Base-by-base conservation (phyloP, 2,888 invertebrate genomes). In the Drosophila leonis region DNA sequence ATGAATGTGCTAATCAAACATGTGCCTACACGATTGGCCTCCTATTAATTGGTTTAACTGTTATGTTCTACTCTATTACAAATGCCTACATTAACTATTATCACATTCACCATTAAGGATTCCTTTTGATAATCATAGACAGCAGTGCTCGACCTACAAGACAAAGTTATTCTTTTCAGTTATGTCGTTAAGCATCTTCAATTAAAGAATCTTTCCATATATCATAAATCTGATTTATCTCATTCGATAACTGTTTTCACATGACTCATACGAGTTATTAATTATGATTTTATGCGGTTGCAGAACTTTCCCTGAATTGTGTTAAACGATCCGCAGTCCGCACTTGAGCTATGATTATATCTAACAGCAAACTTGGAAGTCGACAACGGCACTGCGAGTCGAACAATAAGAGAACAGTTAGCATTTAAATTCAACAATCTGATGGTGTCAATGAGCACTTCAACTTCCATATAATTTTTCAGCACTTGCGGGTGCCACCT, bases 371-470 rank as follows among this genome's bases (percentile, higher is more conserved):
- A 39, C 39, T 56, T 52, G 42, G 51, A 54, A 20, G 33, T 29
- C 13, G 51, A 35, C 61, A 79, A 63, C 65, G 65, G 75, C 82
- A 82, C 60, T 60, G 64, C 46, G 49, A 55, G 10, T 0, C 65
- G 27, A 56, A 75, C 84, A 84, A 82, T 71, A 65, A 63, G 63
- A 65, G 64, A 65, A 77, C 73, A 80, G 80, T 80, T 80, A 69
- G 54, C 42, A 55, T 56, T 63, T 71, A 61, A 63, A 48, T 33
- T 37, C 77, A 57, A 46, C 85, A 79, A 83, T 83, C 88, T 65
- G 88, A 88, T 83, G 83, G 85, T 83, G 88, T 83, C 85, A 84
- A 83, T 88, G 83, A 46, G 66, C 65, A 49, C 51, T 55, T 39
- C 37, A 39, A 37, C 67, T 37, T 20, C 68, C 67, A 44, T 73